Conservation (phyloP, 92 coral and sea anemone genomes). For the Paragorgia papillata region DNA sequence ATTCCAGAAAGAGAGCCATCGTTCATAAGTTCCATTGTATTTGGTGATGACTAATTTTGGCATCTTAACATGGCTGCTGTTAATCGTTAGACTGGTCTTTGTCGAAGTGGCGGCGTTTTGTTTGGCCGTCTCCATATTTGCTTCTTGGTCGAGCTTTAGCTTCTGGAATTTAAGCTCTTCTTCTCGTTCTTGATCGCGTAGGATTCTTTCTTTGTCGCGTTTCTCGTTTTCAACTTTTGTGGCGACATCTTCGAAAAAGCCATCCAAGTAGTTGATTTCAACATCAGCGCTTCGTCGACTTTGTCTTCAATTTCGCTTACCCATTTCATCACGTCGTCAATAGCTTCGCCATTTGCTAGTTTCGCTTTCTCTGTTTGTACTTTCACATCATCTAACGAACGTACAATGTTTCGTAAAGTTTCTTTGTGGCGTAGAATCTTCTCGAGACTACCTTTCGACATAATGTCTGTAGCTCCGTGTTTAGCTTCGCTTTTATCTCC, state of each 20-base stretch:
- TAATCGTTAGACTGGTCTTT: not conserved
- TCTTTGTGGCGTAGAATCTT: slow-evolving; percentile 46
- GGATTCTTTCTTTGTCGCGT: slow-evolving; percentile 33
- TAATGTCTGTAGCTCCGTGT: slow-evolving; percentile 35
- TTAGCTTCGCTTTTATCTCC: slow-evolving; percentile 21
- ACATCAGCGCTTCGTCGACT: slow-evolving; percentile 48
- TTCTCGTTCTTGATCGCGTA: slow-evolving; percentile 40
- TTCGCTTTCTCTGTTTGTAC: slow-evolving; percentile 43
- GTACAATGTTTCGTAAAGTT: slow-evolving; percentile 24
- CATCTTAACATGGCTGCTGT: slow-evolving; percentile 17
- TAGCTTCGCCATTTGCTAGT: slow-evolving; percentile 24
- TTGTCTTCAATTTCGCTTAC: slow-evolving; percentile 37
- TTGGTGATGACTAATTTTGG: slow-evolving; percentile 53
- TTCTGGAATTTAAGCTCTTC: slow-evolving; percentile 46
- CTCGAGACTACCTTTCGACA: slow-evolving; percentile 42
- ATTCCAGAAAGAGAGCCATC: slow-evolving; percentile 55
- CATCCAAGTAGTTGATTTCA: slow-evolving; percentile 15
- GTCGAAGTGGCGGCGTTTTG: not conserved
- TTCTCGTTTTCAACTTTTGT: slow-evolving; percentile 36
- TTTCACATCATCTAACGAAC: slow-evolving; percentile 27
- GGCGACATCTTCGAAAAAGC: slow-evolving; percentile 32
- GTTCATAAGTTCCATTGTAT: slow-evolving; percentile 47
- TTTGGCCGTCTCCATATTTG: not conserved
- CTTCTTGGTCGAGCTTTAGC: slow-evolving; percentile 24
- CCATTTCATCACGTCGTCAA: slow-evolving; percentile 48